Evolutionary conservation across 2,888 invertebrate species (phyloP).

Genomic region (Drosophila ezoana): DNA sequence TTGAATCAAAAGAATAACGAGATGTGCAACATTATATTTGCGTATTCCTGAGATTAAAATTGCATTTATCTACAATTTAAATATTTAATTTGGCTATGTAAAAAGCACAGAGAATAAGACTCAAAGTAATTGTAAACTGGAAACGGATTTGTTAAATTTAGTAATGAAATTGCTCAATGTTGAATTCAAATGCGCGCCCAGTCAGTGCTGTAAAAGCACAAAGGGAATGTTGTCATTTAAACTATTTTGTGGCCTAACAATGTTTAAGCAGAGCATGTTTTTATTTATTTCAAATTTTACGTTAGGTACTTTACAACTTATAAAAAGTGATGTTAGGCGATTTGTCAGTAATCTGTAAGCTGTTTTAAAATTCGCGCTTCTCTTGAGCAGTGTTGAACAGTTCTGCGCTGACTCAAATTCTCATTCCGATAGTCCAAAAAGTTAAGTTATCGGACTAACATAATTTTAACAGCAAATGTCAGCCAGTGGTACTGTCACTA

Average conservation of each 20-base stretch:
- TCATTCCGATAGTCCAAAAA: neutral
- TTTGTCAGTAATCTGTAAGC: neutral
- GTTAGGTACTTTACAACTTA: no score
- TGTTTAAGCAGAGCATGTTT: neutral
- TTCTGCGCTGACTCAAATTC: neutral
- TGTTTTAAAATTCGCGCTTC: neutral
- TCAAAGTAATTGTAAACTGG: constrained; percentile 24
- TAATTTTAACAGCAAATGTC: constrained; percentile 15
- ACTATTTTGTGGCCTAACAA: neutral
- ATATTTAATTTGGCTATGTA: constrained; percentile 15
- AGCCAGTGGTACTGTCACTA: neutral
- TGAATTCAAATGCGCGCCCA: neutral
- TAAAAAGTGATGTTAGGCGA: no score
- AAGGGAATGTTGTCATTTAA: neutral
- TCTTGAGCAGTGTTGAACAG: neutral
- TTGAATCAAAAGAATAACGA: constrained; percentile 92
- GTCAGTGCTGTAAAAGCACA: neutral
- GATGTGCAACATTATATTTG: constrained; percentile 88
- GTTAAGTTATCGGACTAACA: neutral
- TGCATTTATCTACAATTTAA: constrained; percentile 7
- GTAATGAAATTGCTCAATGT: neutral
- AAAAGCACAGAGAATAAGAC: constrained; percentile 54
- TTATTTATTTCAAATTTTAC: neutral
- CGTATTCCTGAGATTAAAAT: constrained; percentile 31
- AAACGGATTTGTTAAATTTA: neutral